Percentiles rank a stretch among this genome's conserved stretches.
phyloP scores from a whole-genome alignment of 2,113 vertebrate species.

The Stigmatopora argus region DNA sequence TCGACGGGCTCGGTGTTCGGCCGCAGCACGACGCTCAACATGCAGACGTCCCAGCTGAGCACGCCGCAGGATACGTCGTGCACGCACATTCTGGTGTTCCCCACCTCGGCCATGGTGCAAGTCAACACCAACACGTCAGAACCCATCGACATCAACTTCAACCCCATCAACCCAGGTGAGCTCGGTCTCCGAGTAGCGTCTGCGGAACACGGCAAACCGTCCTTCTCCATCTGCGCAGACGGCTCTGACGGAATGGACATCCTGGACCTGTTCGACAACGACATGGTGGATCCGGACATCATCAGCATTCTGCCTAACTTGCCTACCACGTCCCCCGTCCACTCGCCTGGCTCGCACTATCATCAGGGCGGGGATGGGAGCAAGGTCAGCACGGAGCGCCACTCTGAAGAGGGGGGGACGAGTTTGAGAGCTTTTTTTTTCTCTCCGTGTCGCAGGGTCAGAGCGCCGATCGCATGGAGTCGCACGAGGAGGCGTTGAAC shows the following conservation, averaged over 20 bases:
- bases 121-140: conserved; percentile 88
- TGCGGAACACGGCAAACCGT: background rate
- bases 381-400: conserved; percentile 73
- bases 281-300: conserved; percentile 89
- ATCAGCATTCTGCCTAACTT: conserved; percentile 95
- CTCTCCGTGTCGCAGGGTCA: conserved; percentile 75
- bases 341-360: conserved; percentile 93
- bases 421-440: no score
- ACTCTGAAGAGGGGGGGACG: no score
- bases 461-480: conserved; percentile 92
- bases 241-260: conserved; percentile 89
- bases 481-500: conserved; percentile 95
- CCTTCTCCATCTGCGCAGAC: conserved; percentile 64
- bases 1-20: conserved; percentile 95
- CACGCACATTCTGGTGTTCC: conserved; percentile 95
- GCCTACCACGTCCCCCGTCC: conserved; percentile 84
- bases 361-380: conserved; percentile 89
- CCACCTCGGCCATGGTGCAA: conserved; percentile 93
- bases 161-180: conserved; percentile 85
- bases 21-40: conserved; percentile 93
- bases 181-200: background rate
- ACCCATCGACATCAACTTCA: conserved; percentile 90
- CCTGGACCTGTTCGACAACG: conserved; percentile 89
- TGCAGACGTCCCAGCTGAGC: conserved; percentile 94
- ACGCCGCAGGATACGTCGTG: conserved; percentile 97